Base-by-base conservation (phyloP, 2,888 invertebrate species). In the Anagyrus pseudococci region DNA sequence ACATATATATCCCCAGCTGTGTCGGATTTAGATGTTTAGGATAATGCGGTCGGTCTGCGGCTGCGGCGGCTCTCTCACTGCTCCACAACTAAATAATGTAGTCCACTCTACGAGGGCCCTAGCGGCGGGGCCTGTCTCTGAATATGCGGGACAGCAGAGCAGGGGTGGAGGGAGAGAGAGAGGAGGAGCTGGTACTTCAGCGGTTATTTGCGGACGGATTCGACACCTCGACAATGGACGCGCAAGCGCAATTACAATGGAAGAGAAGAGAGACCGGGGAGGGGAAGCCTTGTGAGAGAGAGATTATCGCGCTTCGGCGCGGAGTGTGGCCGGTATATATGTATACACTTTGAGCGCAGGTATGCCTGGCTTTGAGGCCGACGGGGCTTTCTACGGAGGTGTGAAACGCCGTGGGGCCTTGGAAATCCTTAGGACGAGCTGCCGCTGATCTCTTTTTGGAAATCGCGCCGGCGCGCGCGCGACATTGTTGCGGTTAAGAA, bases 1-100 rank as follows among this genome's bases (percentile, higher is more conserved):
- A 47, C 47, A 57, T 58, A 69, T 70, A 64, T 64, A 66, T 69
- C 69, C 70, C 75, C 81, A 80, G 79, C 81, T 80, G 81, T 78
- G n/a, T 77, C 74, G 80, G 80, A 81, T 80, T 80, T 78, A 81
- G 80, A 81, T 80, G 79, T 81, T 78, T 78, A 77, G 80, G 81
- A 80, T 81, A 81, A 81, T 79, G 76, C 79, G 71, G 70, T 74
- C 74, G 73, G 76, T 70, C 72, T 71, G 71, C 49, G 53, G 41
- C 46, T 20, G 41, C 29, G 22, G n/a, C n/a, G 40, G 44, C 50
- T 72, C 73, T 72, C 74, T 78, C n/a, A n/a, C n/a, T n/a, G n/a
- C n/a, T n/a, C n/a, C 74, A 76, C 78, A 77, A 75, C 77, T 70
- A 77, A 78, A 78, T 80, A 80, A 79, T 80, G 73, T 77, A 78